These are phyloP conservation scores for Galbula dea DNA, from an alignment of 2,113 vertebrate species.

Conservation along the genomic window DNA sequence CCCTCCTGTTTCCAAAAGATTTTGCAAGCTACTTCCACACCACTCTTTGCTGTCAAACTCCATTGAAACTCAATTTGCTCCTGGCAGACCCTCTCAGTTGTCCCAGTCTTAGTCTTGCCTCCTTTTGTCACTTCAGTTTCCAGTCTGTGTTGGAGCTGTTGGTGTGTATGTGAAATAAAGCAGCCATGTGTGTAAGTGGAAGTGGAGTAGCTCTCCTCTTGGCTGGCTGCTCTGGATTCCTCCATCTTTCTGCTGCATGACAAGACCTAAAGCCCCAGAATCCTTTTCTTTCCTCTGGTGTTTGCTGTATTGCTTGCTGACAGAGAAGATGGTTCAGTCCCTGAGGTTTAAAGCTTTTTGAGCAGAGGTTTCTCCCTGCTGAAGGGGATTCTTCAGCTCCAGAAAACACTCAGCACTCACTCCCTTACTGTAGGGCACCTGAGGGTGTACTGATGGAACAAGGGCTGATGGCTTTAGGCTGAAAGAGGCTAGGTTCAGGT, in stretches of 20 bases:
- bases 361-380: background rate
- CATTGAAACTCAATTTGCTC: background rate
- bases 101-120: background rate
- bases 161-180: slow-evolving; percentile 20
- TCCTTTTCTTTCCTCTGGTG: background rate
- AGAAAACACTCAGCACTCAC: background rate
- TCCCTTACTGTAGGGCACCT: background rate
- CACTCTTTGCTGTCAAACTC: background rate
- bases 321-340: background rate
- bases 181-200: slow-evolving; percentile 33
- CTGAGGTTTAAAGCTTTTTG: background rate
- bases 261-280: background rate
- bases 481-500: too few relatives aligned
- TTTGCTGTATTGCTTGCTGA: background rate
- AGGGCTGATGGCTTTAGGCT: too few relatives aligned
- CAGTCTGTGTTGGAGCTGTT: background rate
- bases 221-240: background rate
- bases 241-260: background rate
- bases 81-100: background rate
- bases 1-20: background rate
- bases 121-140: background rate
- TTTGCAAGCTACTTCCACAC: background rate
- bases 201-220: slow-evolving; percentile 28
- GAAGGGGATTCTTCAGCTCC: background rate
- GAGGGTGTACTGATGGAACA: too few relatives aligned